Base-by-base conservation (phyloP, 2,888 invertebrate genomes). In the Kryphioiulus occultus region DNA sequence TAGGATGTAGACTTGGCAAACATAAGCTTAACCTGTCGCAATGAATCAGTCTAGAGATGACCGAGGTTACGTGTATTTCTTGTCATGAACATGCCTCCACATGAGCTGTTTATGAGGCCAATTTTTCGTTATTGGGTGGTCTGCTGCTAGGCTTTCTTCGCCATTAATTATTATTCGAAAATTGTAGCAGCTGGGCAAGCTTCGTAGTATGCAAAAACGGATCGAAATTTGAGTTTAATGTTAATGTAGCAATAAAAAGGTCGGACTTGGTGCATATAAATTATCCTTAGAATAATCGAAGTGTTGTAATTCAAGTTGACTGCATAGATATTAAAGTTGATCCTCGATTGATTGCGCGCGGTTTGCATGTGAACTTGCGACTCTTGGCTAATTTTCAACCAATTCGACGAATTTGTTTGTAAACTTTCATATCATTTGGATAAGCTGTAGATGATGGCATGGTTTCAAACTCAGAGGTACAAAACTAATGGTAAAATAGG, bases 361-460 rank as follows among this genome's bases (percentile, higher is more conserved):
- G n/a, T 53, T 53, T 53, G n/a, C 53, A 53, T n/a, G n/a, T n/a
- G 53, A 53, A 53, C 53, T 53, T 53, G 53, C 53, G 53, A 53
- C 53, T 53, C n/a, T n/a, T 53, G 53, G 0, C n/a, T 7, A n/a
- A 19, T n/a, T 35, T 53, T 53, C n/a, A 53, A 53, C 53, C 4
- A 53, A 10, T 68, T 10, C 26, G 9, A 68, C 22, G 26, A 10
- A n/a, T 22, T 68, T 68, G 12, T 68, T 68, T 68, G 22, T 68
- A 26, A 4, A 26, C 10, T 22, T 68, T 26, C 22, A 68, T 22
- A 26, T 26, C 53, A 19, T 19, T 19, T 44, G 35, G 35, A 35
- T 35, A 35, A 35, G 35, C n/a, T 35, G 35, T 35, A 2, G 35
- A 2, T 35, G 7, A 4, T 35, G 35, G 35, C 7, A 35, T 35